These are phyloP conservation scores for Poeciliopsis paucimaculata DNA, from an alignment of 2,797 vertebrate genomes.

Conservation along the genomic window DNA sequence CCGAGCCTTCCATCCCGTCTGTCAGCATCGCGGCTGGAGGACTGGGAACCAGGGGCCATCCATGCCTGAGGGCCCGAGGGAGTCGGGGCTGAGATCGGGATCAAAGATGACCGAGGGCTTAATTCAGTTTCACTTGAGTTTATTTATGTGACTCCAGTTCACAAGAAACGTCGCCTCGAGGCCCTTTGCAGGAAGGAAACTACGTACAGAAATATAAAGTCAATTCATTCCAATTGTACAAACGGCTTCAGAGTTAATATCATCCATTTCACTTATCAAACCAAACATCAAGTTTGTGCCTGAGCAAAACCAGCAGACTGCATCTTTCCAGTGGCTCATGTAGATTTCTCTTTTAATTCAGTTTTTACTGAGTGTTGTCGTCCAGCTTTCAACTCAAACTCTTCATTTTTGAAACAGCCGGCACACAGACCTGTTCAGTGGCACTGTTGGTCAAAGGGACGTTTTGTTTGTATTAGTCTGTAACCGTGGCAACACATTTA, in stretches of 20 bases:
- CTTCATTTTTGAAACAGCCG: too few species aligned
- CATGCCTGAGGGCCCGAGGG: conserved; percentile 15
- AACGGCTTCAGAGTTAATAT: background rate
- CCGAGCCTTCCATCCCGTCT: conserved; percentile 56
- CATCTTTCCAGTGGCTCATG: too few species aligned
- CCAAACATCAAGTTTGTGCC: background rate
- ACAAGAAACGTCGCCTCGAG: background rate
- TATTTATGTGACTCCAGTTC: background rate
- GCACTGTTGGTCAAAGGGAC: too few species aligned
- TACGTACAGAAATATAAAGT: background rate
- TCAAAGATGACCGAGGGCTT: conserved; percentile 30
- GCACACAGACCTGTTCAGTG: too few species aligned
- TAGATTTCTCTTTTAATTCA: too few species aligned
- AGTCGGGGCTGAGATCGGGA: conserved; percentile 25
- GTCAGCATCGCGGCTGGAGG: conserved; percentile 42
- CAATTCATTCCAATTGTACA: background rate
- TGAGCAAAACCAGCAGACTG: background rate
- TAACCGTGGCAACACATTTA: too few species aligned
- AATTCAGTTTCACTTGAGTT: background rate
- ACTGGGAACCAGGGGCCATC: conserved; percentile 31
- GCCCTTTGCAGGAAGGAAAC: background rate
- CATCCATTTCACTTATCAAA: background rate
- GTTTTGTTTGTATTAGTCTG: too few species aligned
- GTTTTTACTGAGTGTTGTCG: too few species aligned
- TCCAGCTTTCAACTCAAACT: too few species aligned